These are phyloP conservation scores for Delichon dasypus DNA, from an alignment of 2,797 vertebrate genomes.

Conservation along the genomic window DNA sequence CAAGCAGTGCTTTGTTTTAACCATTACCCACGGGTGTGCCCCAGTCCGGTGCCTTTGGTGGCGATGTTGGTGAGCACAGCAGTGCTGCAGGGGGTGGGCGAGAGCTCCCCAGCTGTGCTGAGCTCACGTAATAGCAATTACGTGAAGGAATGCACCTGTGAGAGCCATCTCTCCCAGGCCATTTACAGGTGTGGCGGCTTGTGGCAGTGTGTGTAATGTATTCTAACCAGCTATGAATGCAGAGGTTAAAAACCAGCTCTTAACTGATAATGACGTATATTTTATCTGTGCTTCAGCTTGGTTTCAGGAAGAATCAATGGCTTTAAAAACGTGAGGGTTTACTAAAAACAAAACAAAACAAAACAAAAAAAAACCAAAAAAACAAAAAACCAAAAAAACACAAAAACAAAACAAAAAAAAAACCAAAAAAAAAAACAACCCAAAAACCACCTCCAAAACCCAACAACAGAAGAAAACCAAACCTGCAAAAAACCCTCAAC, in stretches of 20 bases:
- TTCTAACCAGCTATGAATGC: background rate
- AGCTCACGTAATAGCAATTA: background rate
- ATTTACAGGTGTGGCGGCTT: background rate
- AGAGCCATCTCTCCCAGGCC: background rate
- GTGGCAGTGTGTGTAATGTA: fast-evolving
- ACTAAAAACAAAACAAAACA: too few relatives aligned
- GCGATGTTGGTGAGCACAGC: fast-evolving
- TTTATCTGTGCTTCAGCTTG: background rate
- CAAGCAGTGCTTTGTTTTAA: background rate
- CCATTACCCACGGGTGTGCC: fast-evolving
- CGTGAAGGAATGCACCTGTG: background rate
- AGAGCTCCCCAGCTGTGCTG: background rate
- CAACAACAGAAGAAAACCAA: background rate
- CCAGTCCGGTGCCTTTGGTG: fast-evolving
- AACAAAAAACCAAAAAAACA: too few relatives aligned
- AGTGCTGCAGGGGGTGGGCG: background rate
- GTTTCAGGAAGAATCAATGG: background rate
- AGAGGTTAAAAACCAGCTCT: background rate
- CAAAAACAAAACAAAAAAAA: too few relatives aligned
- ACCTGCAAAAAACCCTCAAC: fast-evolving
- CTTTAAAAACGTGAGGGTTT: background rate
- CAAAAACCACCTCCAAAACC: background rate
- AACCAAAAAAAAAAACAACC: fast-evolving
- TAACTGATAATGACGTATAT: fast-evolving
- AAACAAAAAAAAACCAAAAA: too few relatives aligned